phyloP scores from a whole-genome alignment of 2,113 vertebrate species.

The Melanerpes aurifrons region DNA sequence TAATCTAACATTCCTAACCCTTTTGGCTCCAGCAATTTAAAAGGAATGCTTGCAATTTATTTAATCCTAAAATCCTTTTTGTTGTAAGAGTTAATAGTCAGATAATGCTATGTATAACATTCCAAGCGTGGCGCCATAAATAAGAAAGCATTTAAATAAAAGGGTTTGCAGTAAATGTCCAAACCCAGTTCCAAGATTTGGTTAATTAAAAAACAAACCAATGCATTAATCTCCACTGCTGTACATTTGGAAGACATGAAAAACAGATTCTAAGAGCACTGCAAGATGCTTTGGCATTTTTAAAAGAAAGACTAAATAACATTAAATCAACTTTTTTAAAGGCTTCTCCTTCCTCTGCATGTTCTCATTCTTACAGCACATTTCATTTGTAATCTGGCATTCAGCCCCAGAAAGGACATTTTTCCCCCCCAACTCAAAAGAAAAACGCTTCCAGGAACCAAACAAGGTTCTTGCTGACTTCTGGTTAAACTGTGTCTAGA shows the following conservation, averaged over 20 bases:
- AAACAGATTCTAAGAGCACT: background rate
- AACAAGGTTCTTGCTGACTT: too few species aligned
- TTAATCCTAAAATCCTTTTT: conserved; percentile 36
- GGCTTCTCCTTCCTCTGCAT: background rate
- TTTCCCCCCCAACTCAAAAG: background rate
- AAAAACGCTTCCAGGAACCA: background rate
- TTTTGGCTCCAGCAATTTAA: conserved; percentile 5
- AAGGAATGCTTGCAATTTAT: conserved; percentile 19
- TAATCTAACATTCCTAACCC: background rate
- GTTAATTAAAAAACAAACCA: background rate
- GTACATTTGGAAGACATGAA: background rate
- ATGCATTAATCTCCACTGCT: background rate
- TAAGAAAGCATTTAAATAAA: conserved; percentile 38
- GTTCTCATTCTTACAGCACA: background rate
- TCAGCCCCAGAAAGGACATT: background rate
- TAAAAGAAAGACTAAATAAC: background rate
- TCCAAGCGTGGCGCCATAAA: background rate
- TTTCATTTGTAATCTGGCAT: background rate
- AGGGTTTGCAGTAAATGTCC: background rate
- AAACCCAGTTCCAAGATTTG: background rate
- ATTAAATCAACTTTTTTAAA: background rate
- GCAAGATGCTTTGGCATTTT: background rate
- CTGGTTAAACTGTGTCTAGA: background rate
- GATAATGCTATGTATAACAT: conserved; percentile 11
- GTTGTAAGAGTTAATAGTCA: background rate